Evolutionary conservation across 2,797 vertebrate species (phyloP), one percentile per base, ranked within the genome.

Genomic region (Pangasius mekongensis): DNA sequence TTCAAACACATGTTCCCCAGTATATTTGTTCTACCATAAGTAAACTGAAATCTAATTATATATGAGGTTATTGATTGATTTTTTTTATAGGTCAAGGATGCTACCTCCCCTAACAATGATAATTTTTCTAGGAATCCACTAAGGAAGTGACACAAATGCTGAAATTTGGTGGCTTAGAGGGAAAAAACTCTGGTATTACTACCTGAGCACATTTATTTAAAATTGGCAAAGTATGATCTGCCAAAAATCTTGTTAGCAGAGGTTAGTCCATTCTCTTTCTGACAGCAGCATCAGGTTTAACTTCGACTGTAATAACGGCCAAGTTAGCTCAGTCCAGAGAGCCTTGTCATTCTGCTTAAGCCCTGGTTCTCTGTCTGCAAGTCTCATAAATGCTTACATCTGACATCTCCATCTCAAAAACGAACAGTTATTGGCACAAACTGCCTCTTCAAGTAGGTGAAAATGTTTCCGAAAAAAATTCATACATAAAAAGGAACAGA

Each of bases 291-390:
- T 87, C 90, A 89, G 36, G 84, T 93, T 93, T 93, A 91, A 92
- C 81, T 91, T 82, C 54, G 90, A 66, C 87, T 77, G 78, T 91
- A 92, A 94, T 94, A 93, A 94, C 93, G 94, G 92, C 89, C 85
- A 91, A 92, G 93, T 94, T 94, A 93, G 92, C 91, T 91, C 88
- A 89, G 91, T 93, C 91, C 87, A 92, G 85, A 90, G 86, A 90
- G 89, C 88, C 89, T 84, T 92, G 93, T 93, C 93, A 93, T 91
- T 86, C 93, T 94, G 93, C 93, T 93, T 94, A 94, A 94, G 90
- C 88, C 89, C 87, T 92, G 88, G 87, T 93, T 94, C 86, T 91
- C 88, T 67, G 62, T 93, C 90, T 91, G 89, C 84, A 93, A 91
- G 92, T 89, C 89, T 91, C 86, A 91, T 92, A 92, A 93, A 88